phyloP scores from a whole-genome alignment of 2,113 vertebrate species.

The Epinephelus fuscoguttatus region DNA sequence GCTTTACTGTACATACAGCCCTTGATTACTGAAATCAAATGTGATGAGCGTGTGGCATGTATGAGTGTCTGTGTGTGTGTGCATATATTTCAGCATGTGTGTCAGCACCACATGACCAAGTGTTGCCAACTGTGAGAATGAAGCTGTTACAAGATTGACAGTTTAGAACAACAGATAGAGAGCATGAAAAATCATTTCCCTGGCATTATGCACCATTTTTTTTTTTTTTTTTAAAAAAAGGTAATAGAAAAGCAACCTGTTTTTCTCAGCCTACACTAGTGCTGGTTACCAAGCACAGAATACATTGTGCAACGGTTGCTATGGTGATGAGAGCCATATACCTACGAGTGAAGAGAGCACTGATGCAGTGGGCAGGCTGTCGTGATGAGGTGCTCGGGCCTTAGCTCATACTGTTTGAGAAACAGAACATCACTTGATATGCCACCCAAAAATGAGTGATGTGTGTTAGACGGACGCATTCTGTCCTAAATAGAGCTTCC shows the following conservation, averaged over 20 bases:
- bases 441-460: constrained; percentile 6
- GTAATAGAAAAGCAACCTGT: constrained; percentile 70
- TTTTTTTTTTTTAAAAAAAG: constrained; percentile 51
- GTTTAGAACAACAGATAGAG: constrained; percentile 37
- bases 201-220: constrained; percentile 49
- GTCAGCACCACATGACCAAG: constrained; percentile 3
- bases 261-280: constrained; percentile 72
- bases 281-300: constrained; percentile 74
- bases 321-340: constrained; percentile 83
- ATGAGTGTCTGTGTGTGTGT: constrained; percentile 9
- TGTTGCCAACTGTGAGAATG: constrained; percentile 47
- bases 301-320: constrained; percentile 82
- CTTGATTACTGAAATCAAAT: constrained; percentile 46
- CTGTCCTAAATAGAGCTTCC: not conserved
- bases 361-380: constrained; percentile 83
- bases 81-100: constrained; percentile 13
- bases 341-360: constrained; percentile 79
- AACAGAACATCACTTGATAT: constrained; percentile 39
- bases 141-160: constrained; percentile 42
- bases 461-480: not conserved
- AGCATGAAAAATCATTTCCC: constrained; percentile 47
- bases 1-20: constrained; percentile 15
- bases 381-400: constrained; percentile 74
- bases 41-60: constrained; percentile 23
- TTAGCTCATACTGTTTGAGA: constrained; percentile 60